Evolutionary conservation across 2,113 vertebrate genomes (phyloP), one percentile per base, ranked within the genome.

Genomic region (Azemiops feae): DNA sequence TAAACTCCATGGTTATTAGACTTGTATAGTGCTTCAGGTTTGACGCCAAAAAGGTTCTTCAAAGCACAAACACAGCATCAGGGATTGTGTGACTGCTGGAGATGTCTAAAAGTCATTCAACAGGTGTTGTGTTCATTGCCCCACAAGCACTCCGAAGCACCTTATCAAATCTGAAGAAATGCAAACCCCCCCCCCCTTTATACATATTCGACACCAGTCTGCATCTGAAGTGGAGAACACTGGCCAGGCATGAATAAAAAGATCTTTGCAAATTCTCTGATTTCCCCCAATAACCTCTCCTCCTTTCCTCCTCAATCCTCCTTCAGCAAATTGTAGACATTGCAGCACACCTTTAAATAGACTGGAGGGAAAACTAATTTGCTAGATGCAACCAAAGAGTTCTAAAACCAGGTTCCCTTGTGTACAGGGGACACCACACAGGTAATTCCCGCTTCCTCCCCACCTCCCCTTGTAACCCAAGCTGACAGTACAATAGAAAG

Each of bases 361-460:
- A 16, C 22, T 39, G 69, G 53, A 58, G 45, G 5, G 86, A 14
- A 88, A 88, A 55, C 74, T 58, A n/a, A 85, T 18, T 53, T 92
- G 27, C 34, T 92, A 92, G 8, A 54, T 55, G 47, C 74, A 90
- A 90, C 92, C 89, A 90, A 90, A 93, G 89, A 93, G 45, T 90
- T 93, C n/a, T 90, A 25, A 90, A 60, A 86, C 23, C 12, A 8
- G 50, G 81, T n/a, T 25, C n/a, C n/a, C 81, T 87, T 64, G 50
- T 81, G 50, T 60, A 55, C 16, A 6, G 91, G 55, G 60, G 60
- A 50, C 53, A 45, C 74, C 10, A 64, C 52, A 14, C 30, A 39
- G 55, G 22, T 86, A 55, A 53, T 87, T 90, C n/a, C n/a, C 10
- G 2, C 47, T 50, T 87, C 39, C 53, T 25, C n/a, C 85, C 54